phyloP scores from a whole-genome alignment of 2,888 invertebrate species.

The Lepidocyrtinus sp. region DNA sequence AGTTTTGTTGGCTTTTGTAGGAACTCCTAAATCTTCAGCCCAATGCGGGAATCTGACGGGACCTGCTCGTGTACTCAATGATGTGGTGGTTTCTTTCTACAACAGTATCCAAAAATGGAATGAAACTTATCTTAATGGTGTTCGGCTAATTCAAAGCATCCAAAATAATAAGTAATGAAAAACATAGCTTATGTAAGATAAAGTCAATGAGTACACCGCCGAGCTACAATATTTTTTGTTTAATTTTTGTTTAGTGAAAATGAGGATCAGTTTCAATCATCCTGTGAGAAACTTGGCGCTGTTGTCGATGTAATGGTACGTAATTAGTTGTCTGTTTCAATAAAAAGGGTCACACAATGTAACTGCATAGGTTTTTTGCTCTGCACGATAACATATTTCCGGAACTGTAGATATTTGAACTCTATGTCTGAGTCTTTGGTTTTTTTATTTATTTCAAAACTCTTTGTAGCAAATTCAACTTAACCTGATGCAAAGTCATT shows the following conservation, averaged over 20 bases:
- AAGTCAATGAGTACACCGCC: not conserved
- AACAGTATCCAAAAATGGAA: conserved; percentile 64
- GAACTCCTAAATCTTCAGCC: conserved; percentile 53
- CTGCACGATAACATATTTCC: too few relatives aligned
- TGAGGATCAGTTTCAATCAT: conserved; percentile 55
- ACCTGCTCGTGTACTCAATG: conserved; percentile 60
- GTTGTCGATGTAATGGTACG: conserved; percentile 61
- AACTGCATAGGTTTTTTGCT: too few relatives aligned
- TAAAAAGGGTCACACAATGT: not conserved
- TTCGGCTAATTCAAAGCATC: conserved; percentile 52
- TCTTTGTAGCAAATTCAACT: conserved; percentile 42
- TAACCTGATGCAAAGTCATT: conserved; percentile 35
- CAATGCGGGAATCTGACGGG: conserved; percentile 64
- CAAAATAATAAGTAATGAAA: conserved; percentile 52
- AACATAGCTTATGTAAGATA: not conserved
- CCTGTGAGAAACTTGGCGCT: conserved; percentile 60
- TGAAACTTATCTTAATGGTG: conserved; percentile 53
- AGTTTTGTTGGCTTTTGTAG: conserved; percentile 12
- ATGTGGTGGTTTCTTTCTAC: conserved; percentile 60
- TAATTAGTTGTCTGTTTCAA: not conserved
- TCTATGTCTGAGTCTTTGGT: not conserved
- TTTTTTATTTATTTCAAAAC: not conserved
- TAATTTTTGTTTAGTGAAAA: conserved; percentile 42
- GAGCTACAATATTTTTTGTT: not conserved
- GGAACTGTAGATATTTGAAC: not conserved